Evolutionary conservation across 2,113 vertebrate species (phyloP).

Genomic region (Anseranas semipalmata): DNA sequence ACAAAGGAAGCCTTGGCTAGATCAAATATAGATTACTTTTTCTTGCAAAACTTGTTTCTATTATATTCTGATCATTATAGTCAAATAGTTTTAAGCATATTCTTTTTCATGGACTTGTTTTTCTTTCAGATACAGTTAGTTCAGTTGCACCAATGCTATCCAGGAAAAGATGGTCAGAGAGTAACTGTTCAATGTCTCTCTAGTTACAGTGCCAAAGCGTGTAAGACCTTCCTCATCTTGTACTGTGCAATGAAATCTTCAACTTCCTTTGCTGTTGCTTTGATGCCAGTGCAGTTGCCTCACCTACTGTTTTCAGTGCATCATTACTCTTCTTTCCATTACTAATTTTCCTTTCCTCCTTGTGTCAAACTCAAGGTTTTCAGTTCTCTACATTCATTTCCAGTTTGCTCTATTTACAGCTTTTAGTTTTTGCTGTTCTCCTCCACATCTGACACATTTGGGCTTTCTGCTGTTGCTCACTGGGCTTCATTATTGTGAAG

Average conservation of each 20-base stretch:
- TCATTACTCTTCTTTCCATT: neutral
- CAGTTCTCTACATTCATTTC: neutral
- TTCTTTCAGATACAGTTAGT: neutral
- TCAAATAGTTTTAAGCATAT: conserved; percentile 15
- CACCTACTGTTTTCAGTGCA: neutral
- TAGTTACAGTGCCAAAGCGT: neutral
- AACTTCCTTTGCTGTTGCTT: neutral
- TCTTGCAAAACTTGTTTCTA: conserved; percentile 47
- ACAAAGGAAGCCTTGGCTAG: conserved; percentile 30
- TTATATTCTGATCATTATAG: neutral
- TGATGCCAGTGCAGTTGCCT: neutral
- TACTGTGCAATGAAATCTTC: neutral
- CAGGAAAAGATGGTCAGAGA: neutral
- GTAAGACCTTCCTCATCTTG: neutral
- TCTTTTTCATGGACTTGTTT: conserved; percentile 1
- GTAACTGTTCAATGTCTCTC: neutral
- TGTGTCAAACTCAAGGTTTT: neutral
- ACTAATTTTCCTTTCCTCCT: neutral
- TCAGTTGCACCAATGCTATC: neutral
- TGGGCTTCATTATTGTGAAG: neutral
- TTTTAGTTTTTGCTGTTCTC: neutral
- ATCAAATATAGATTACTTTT: conserved; percentile 57
- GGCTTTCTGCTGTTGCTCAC: neutral
- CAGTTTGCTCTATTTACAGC: neutral
- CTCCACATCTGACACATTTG: neutral